Conservation (phyloP, 2,888 invertebrate species). For the Galeruca laticollis region DNA sequence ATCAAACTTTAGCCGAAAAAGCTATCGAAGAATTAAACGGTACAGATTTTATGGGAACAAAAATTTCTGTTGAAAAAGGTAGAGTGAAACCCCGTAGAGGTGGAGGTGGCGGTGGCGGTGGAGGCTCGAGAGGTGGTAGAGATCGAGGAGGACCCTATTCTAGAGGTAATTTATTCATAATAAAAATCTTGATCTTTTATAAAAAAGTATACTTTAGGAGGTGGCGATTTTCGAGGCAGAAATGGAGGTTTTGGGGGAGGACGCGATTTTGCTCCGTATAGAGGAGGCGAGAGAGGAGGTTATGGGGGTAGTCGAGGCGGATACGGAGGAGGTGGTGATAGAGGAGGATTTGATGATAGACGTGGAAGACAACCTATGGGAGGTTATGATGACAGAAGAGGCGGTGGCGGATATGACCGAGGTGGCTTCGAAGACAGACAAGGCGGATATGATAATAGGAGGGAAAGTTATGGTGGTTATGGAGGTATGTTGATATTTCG, state of each 20-base stretch:
- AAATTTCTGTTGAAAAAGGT: slow-evolving; percentile 87
- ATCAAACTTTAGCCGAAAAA: slow-evolving; percentile 82
- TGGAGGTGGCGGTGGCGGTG: slow-evolving; percentile 70
- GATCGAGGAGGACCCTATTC: slow-evolving; percentile 64
- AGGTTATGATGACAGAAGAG: slow-evolving; percentile 48
- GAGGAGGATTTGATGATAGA: slow-evolving; percentile 49
- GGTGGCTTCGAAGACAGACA: slow-evolving; percentile 40
- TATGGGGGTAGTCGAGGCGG: slow-evolving; percentile 39
- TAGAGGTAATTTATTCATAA: slow-evolving; percentile 50
- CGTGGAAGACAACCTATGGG: slow-evolving; percentile 22
- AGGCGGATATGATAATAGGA: slow-evolving; percentile 28
- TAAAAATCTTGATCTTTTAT: neutral
- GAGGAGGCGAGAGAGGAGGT: slow-evolving; percentile 51
- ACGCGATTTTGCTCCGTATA: slow-evolving; percentile 49
- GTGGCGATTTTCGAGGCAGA: slow-evolving; percentile 42
- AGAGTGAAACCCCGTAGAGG: slow-evolving; percentile 79
- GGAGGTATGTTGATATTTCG: slow-evolving; percentile 34
- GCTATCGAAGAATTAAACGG: slow-evolving; percentile 87
- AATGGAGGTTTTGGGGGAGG: slow-evolving; percentile 51
- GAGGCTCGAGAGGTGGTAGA: slow-evolving; percentile 69
- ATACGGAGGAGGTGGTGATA: slow-evolving; percentile 42
- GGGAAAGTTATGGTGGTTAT: slow-evolving; percentile 32
- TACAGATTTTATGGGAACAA: slow-evolving; percentile 84
- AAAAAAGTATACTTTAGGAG: slow-evolving; percentile 18
- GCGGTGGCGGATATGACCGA: slow-evolving; percentile 21